These are phyloP conservation scores for Lasioglossum morio DNA, from an alignment of 2,888 invertebrate genomes.

Conservation along the genomic window DNA sequence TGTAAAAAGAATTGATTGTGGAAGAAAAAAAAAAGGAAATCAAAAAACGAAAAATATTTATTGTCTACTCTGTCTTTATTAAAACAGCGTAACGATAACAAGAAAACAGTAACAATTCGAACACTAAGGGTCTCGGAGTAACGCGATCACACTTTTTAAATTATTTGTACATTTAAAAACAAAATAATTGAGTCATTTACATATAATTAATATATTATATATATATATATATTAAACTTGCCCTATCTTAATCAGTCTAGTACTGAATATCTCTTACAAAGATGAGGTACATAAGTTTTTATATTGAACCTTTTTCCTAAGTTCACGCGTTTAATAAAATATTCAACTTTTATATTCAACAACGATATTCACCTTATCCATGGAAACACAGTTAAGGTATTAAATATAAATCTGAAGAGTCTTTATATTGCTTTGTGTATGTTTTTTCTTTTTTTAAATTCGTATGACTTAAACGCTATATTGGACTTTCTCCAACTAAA, in stretches of 20 bases:
- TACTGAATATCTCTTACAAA: slow-evolving; percentile 64
- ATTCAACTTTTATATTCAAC: slow-evolving; percentile 44
- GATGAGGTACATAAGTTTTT: slow-evolving; percentile 61
- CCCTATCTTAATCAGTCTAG: slow-evolving; percentile 71
- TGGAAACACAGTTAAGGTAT: slow-evolving; percentile 30
- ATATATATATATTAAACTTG: slow-evolving; percentile 32
- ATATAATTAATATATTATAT: too few species aligned
- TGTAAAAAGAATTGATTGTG: slow-evolving; percentile 52
- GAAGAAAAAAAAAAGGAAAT: slow-evolving; percentile 36
- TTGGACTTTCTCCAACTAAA: slow-evolving; percentile 31
- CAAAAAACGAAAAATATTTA: slow-evolving; percentile 38
- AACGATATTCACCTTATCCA: slow-evolving; percentile 25
- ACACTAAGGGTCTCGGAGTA: slow-evolving; percentile 77
- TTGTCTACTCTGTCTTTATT: slow-evolving; percentile 77
- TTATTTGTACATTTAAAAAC: slow-evolving; percentile 67
- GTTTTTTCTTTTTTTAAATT: slow-evolving; percentile 30
- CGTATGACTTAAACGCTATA: slow-evolving; percentile 30
- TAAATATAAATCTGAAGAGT: slow-evolving; percentile 27
- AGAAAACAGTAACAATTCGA: slow-evolving; percentile 80
- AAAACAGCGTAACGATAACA: slow-evolving; percentile 81
- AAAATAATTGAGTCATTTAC: slow-evolving; percentile 58
- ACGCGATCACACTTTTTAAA: slow-evolving; percentile 72
- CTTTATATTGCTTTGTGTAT: slow-evolving; percentile 41
- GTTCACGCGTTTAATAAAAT: slow-evolving; percentile 53
- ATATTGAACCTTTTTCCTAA: slow-evolving; percentile 45